Evolutionary conservation across 2,113 vertebrate genomes (phyloP).

Genomic region (pig (Sus scrofa)): DNA sequence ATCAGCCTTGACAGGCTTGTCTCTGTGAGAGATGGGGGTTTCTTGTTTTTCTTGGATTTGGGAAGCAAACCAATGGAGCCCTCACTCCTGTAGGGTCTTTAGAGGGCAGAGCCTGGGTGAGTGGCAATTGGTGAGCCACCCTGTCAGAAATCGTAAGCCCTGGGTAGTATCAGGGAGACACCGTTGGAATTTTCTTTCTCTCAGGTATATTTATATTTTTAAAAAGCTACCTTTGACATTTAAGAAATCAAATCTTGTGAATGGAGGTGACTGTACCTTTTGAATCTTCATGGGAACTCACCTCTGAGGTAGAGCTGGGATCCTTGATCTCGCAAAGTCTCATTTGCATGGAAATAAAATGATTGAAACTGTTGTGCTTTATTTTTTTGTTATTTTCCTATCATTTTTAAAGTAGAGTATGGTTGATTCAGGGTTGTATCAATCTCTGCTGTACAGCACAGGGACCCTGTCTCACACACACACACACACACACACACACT

Average conservation of each 20-base stretch:
- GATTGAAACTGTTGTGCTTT: not conserved
- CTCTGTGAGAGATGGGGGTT: not conserved
- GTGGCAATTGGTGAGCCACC: accelerated
- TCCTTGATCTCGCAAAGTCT: not conserved
- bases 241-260: not conserved
- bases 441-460: too few relatives aligned
- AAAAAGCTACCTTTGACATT: not conserved
- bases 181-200: not conserved
- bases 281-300: not conserved
- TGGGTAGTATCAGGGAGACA: not conserved
- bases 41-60: not conserved
- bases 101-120: accelerated
- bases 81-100: not conserved
- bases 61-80: not conserved
- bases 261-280: not conserved
- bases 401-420: too few relatives aligned
- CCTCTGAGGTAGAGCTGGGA: not conserved
- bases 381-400: too few relatives aligned
- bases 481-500: too few relatives aligned
- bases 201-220: constrained; percentile 8
- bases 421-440: too few relatives aligned
- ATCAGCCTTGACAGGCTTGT: not conserved
- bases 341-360: constrained; percentile 50
- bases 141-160: accelerated
- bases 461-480: too few relatives aligned